These are phyloP conservation scores for Etheostoma nigrum DNA, from an alignment of 2,797 vertebrate species.

Conservation along the genomic window DNA sequence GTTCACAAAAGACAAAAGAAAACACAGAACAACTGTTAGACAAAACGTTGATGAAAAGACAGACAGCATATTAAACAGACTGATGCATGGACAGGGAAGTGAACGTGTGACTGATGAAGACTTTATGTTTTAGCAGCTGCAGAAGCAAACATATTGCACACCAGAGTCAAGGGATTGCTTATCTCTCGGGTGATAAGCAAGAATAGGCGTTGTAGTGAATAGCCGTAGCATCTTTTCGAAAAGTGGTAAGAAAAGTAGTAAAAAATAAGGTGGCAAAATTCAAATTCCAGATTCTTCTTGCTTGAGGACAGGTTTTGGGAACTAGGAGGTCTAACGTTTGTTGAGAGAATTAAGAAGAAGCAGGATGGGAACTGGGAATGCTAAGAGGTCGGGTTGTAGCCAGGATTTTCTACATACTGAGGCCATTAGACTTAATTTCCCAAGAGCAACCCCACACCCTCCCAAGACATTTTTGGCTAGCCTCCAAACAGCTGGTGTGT, in stretches of 20 bases:
- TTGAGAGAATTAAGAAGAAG: background rate
- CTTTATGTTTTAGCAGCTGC: conserved; percentile 51
- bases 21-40: conserved; percentile 59
- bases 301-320: background rate
- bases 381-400: background rate
- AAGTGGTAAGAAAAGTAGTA: background rate
- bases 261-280: background rate
- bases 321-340: background rate
- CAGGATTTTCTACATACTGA: background rate
- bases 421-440: background rate
- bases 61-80: conserved; percentile 41
- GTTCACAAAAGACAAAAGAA: conserved; percentile 67
- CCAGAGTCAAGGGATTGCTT: conserved; percentile 32
- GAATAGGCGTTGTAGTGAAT: conserved; percentile 4
- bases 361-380: background rate
- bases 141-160: conserved; percentile 51
- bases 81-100: conserved; percentile 35
- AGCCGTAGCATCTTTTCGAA: conserved; percentile 22
- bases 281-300: conserved; percentile 5
- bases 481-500: conserved; percentile 7
- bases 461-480: background rate
- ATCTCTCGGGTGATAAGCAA: conserved; percentile 52
- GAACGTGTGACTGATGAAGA: conserved; percentile 33
- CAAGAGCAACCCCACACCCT: background rate
- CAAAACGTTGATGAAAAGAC: conserved; percentile 41